These are phyloP conservation scores for Lepisosteus osseus DNA, from an alignment of 2,113 vertebrate genomes.

Conservation along the genomic window DNA sequence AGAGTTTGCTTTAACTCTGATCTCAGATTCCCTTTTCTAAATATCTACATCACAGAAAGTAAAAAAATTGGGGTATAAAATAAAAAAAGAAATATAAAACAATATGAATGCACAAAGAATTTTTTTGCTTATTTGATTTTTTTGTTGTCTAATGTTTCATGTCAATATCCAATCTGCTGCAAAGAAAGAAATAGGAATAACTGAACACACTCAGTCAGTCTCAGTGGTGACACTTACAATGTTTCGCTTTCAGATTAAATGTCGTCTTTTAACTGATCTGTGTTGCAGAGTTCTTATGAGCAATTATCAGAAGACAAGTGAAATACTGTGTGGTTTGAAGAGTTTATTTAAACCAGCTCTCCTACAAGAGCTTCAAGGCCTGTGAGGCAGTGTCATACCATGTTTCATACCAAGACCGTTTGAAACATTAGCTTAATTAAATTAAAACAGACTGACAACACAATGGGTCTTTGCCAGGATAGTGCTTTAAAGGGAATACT, in stretches of 20 bases:
- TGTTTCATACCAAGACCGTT: slow-evolving; percentile 42
- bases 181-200: not conserved
- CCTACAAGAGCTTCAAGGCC: slow-evolving; percentile 28
- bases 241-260: slow-evolving; percentile 30
- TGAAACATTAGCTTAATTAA: slow-evolving; percentile 50
- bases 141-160: slow-evolving; percentile 18
- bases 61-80: too few relatives aligned
- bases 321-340: slow-evolving; percentile 34
- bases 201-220: too few relatives aligned
- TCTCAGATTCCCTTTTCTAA: too few relatives aligned
- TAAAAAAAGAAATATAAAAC: not conserved
- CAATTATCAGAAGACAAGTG: slow-evolving; percentile 38
- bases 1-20: too few relatives aligned
- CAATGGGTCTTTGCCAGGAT: slow-evolving; percentile 39
- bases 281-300: slow-evolving; percentile 33
- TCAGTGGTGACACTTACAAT: slow-evolving; percentile 7
- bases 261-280: slow-evolving; percentile 29
- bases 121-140: slow-evolving; percentile 29
- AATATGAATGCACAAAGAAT: not conserved
- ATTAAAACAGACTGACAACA: slow-evolving; percentile 54
- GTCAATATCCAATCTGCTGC: slow-evolving; percentile 24
- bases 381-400: slow-evolving; percentile 43
- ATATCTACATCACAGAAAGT: too few relatives aligned
- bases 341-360: slow-evolving; percentile 54
- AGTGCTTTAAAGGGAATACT: slow-evolving; percentile 45